Evolutionary conservation across 2,888 invertebrate genomes (phyloP).

Genomic region (Heliconius hortense): DNA sequence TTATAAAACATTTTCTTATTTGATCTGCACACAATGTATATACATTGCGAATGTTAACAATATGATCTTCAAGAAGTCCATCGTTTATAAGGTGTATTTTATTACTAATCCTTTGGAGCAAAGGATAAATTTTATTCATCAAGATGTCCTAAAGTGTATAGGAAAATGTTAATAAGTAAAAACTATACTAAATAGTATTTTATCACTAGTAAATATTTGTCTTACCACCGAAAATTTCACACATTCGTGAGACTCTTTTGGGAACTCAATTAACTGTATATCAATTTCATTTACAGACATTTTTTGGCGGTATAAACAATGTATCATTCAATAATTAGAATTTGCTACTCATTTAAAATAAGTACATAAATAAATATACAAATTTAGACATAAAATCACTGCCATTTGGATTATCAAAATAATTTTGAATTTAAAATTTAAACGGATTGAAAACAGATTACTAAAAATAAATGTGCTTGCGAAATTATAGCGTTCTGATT

Average conservation of each 20-base stretch:
- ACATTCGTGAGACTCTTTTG: slow-evolving; percentile 53
- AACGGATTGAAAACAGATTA: slow-evolving; percentile 10
- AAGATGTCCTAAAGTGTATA: slow-evolving; percentile 57
- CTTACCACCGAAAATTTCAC: slow-evolving; percentile 61
- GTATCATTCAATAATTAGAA: background rate
- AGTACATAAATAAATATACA: background rate
- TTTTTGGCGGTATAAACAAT: slow-evolving; percentile 2
- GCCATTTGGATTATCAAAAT: background rate
- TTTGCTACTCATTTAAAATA: background rate
- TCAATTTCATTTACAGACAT: slow-evolving; percentile 11
- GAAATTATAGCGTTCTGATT: background rate
- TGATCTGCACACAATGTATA: slow-evolving; percentile 68
- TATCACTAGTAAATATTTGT: background rate
- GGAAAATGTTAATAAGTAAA: background rate
- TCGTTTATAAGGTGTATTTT: slow-evolving; percentile 48
- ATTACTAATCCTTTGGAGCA: slow-evolving; percentile 54
- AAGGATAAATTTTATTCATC: slow-evolving; percentile 57
- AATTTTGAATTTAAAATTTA: background rate
- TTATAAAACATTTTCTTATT: slow-evolving; percentile 66
- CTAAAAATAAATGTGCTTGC: background rate
- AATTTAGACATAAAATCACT: too few relatives aligned
- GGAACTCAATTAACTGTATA: slow-evolving; percentile 38
- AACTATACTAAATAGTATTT: background rate
- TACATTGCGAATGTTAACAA: slow-evolving; percentile 56
- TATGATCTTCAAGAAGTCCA: slow-evolving; percentile 43